These are phyloP conservation scores for Heterodera schachtii DNA, from an alignment of 1,140 invertebrate genomes.

Conservation along the genomic window DNA sequence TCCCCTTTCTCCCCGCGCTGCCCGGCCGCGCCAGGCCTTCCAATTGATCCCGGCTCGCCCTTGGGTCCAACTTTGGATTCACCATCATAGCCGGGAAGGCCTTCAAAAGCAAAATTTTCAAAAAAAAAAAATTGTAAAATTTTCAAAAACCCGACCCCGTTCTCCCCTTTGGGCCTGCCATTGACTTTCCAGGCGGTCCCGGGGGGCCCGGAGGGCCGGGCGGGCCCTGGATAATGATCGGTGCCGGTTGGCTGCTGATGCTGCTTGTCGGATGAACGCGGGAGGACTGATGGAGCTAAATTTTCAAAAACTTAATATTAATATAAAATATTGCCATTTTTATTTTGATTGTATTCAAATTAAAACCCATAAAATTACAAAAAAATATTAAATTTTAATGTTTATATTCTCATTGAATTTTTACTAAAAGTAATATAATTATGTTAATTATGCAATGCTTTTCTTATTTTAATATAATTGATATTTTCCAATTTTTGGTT, in stretches of 20 bases:
- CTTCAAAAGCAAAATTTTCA: slow-evolving; percentile 23
- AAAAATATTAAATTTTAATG: too few relatives aligned
- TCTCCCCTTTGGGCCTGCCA: slow-evolving; percentile 8
- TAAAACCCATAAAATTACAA: too few relatives aligned
- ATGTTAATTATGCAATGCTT: too few relatives aligned
- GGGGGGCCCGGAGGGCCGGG: slow-evolving; percentile 57
- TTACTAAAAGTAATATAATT: too few relatives aligned
- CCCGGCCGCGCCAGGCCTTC: slow-evolving; percentile 45
- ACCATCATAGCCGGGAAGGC: slow-evolving; percentile 63
- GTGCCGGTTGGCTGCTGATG: neutral
- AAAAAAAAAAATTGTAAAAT: neutral
- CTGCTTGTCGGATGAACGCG: neutral
- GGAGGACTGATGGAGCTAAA: neutral
- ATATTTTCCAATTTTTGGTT: too few relatives aligned
- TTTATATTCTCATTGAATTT: too few relatives aligned
- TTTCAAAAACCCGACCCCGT: slow-evolving; percentile 27
- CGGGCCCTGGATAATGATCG: slow-evolving; percentile 51
- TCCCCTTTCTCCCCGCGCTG: slow-evolving; percentile 53
- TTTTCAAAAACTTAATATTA: too few relatives aligned
- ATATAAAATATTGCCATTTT: too few relatives aligned
- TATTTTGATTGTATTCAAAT: too few relatives aligned
- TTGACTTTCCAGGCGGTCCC: slow-evolving; percentile 32
- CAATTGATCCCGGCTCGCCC: slow-evolving; percentile 51
- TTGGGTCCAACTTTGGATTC: slow-evolving; percentile 63
- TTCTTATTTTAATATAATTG: too few relatives aligned